These are phyloP conservation scores for Beaufortia kweichowensis DNA, from an alignment of 2,113 vertebrate species.

Conservation along the genomic window DNA sequence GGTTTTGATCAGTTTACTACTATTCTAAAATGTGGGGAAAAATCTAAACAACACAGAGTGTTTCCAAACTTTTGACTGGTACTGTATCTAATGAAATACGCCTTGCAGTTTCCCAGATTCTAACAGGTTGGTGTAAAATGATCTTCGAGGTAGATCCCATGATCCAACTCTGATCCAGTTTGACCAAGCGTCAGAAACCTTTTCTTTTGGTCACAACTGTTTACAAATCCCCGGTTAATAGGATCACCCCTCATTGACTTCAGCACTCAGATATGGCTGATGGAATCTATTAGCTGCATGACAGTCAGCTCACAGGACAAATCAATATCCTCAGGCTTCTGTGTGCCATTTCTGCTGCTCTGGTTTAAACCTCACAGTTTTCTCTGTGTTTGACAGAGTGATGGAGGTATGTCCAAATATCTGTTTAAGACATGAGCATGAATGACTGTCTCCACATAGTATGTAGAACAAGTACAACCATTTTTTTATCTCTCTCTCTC, in stretches of 20 bases:
- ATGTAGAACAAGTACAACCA: conserved; percentile 23
- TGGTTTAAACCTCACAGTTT: conserved; percentile 62
- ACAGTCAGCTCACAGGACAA: conserved; percentile 71
- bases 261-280: conserved; percentile 70
- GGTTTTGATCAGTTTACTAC: no score
- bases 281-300: conserved; percentile 78
- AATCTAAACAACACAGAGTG: no score
- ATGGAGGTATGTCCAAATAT: conserved; percentile 49
- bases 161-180: conserved; percentile 17
- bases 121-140: not conserved
- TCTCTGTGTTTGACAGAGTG: not conserved
- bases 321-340: conserved; percentile 71
- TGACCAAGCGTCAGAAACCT: conserved; percentile 13
- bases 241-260: conserved; percentile 77
- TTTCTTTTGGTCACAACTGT: conserved; percentile 62
- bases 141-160: not conserved
- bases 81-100: no score
- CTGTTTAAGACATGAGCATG: conserved; percentile 45
- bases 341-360: conserved; percentile 69
- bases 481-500: not conserved
- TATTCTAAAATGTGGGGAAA: no score
- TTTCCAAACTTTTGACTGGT: no score
- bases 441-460: conserved; percentile 42
- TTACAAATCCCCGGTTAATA: conserved; percentile 79
- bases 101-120: not conserved